Conservation (phyloP, 2,888 invertebrate genomes). For the Oscheius sp. region DNA sequence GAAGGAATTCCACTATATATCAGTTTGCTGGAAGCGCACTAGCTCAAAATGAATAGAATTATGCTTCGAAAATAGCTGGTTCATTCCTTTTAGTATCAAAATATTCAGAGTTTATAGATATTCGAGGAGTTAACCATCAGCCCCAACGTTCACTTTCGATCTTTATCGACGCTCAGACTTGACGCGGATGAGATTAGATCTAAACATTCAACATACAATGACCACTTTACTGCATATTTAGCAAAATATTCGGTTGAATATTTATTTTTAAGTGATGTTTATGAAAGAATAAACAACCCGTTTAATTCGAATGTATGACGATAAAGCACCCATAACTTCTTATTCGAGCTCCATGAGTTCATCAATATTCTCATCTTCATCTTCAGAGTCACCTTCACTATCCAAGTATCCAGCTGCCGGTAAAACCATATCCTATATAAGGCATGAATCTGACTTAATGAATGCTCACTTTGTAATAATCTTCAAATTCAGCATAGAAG, state of each 20-base stretch:
- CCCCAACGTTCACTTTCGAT: constrained; percentile 18
- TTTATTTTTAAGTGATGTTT: no score
- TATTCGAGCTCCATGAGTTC: no score
- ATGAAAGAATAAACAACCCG: no score
- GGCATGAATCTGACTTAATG: no score
- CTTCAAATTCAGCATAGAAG: constrained; percentile 1
- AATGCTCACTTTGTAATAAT: not conserved
- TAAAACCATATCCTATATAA: not conserved
- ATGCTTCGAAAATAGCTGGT: constrained; percentile 12
- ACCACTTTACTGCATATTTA: not conserved
- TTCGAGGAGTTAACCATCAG: constrained; percentile 16
- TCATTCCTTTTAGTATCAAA: no score
- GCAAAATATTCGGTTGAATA: no score
- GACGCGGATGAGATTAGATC: not conserved
- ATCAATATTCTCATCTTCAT: no score
- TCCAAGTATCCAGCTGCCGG: not conserved
- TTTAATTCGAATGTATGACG: no score
- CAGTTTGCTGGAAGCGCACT: constrained; percentile 1
- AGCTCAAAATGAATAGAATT: not conserved
- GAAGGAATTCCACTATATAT: constrained; percentile 15
- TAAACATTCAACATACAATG: not conserved
- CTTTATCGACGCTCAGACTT: not conserved
- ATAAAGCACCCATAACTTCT: no score
- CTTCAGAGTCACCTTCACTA: not conserved
- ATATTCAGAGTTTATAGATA: not conserved